These are phyloP conservation scores for Rhinella marina DNA, from an alignment of 2,797 vertebrate genomes.

Conservation along the genomic window DNA sequence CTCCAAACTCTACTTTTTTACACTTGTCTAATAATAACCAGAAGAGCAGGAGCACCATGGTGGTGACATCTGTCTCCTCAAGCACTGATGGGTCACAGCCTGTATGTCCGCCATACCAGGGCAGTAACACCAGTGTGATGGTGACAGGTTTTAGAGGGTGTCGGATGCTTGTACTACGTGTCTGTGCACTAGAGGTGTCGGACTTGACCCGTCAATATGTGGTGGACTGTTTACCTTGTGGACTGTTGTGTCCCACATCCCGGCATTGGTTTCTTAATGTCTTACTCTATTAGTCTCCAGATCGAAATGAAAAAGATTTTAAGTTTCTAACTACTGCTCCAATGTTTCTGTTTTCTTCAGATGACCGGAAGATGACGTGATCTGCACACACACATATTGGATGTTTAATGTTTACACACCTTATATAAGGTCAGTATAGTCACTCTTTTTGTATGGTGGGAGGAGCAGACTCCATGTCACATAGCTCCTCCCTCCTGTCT, in stretches of 20 bases:
- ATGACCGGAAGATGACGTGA: conserved; percentile 41
- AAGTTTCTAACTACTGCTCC: background rate
- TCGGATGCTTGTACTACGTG: background rate
- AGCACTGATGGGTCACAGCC: background rate
- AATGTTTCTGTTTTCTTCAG: background rate
- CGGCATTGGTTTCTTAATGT: background rate
- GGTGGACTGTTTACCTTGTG: background rate
- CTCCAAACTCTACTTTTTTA: conserved; percentile 11
- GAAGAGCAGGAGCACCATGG: background rate
- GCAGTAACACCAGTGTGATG: background rate
- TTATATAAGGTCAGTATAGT: conserved; percentile 34
- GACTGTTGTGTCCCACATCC: background rate
- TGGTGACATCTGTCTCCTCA: conserved; percentile 33
- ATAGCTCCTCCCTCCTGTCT: background rate
- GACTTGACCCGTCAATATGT: background rate
- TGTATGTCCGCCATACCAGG: background rate
- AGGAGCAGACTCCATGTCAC: conserved; percentile 14
- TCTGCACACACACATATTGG: background rate
- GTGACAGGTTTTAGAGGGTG: background rate
- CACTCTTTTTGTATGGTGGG: background rate
- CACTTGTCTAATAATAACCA: conserved; percentile 52
- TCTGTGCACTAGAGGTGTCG: background rate
- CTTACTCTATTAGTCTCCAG: background rate
- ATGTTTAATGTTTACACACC: conserved; percentile 9
- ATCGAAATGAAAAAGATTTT: background rate